Base-by-base conservation (phyloP, 1,140 invertebrate species). In the Berghia stephanieae region DNA sequence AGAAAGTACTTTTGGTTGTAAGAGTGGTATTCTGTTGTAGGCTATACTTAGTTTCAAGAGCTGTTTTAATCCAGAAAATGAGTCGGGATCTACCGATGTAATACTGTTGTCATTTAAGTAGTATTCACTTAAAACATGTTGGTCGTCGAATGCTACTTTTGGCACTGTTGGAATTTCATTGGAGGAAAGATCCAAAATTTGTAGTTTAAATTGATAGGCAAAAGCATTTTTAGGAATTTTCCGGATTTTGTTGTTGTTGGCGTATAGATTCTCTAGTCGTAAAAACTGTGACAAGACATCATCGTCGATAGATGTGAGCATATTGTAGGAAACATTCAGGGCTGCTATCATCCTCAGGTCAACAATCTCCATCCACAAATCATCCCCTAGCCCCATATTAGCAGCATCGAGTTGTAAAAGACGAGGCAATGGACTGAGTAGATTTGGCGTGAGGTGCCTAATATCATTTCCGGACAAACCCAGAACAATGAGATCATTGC, bases 111-210 rank as follows among this genome's bases (percentile, higher is more conserved):
- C 43, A 24, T 52, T 6, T 52, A 73, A 40, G 44, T 72, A 36
- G n/a, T 80, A 52, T 27, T 57, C 13, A 66, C 75, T 43, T 40
- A 80, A 52, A 27, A 52, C 68, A 38, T 44, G 40, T 8, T 78
- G 70, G 57, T 57, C 74, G 24, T 63, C 67, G 27, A 82, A 80
- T 3, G 77, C 72, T 36, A 75, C 67, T 16, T 60, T 42, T 1
- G 75, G 75, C 2, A 82, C 55, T 21, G 67, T 24, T 16, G 34
- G 36, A 18, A 82, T 67, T 21, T 75, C 60, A 57, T 82, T 82
- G 42, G 69, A 70, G 2, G 81, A 78, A 18, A 82, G 42, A 76
- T 80, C 77, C 36, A 82, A 75, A 0, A 49, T 49, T 24, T 57
- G 38, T 5, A 80, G 74, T 8, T 60, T 49, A 8, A 68, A 40